Percentiles rank a stretch among this genome's conserved stretches.
These are phyloP conservation scores for Camelus dromedarius DNA, from an alignment of 2,113 vertebrate species.

Conservation along the genomic window DNA sequence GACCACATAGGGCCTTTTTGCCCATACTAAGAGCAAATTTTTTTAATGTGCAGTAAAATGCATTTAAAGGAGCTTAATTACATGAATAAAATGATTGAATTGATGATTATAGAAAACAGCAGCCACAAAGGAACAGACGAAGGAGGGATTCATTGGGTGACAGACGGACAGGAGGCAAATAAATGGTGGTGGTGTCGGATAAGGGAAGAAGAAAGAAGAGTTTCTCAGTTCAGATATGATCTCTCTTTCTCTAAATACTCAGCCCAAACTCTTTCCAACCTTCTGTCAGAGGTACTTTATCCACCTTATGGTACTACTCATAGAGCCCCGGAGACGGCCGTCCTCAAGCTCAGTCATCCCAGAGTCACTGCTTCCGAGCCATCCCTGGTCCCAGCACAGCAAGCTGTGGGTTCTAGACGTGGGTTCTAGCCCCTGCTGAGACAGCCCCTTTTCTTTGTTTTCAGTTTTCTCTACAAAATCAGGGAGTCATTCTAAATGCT, in stretches of 20 bases:
- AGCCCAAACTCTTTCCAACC: background rate
- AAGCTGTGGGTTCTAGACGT: background rate
- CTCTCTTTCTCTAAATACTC: background rate
- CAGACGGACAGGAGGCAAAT: background rate
- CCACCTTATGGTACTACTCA: background rate
- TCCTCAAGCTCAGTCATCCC: background rate
- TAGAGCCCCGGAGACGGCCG: background rate
- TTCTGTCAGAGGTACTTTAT: background rate
- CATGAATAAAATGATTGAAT: background rate
- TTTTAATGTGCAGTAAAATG: background rate
- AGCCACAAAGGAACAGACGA: background rate
- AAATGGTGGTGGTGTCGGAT: background rate
- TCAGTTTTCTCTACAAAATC: background rate
- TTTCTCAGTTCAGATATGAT: background rate
- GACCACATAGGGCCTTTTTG: background rate
- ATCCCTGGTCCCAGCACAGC: background rate
- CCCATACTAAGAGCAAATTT: background rate
- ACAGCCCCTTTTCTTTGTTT: background rate
- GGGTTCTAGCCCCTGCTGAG: background rate
- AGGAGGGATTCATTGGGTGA: background rate
- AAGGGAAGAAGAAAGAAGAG: background rate
- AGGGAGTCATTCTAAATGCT: background rate
- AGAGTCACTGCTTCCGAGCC: background rate
- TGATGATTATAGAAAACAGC: background rate
- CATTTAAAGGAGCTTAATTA: background rate